A percentile compares a stretch with the other conserved stretches of the same genome.
Evolutionary conservation across 1,140 invertebrate species (phyloP).

Genomic region (Luehdorfia chinensis): DNA sequence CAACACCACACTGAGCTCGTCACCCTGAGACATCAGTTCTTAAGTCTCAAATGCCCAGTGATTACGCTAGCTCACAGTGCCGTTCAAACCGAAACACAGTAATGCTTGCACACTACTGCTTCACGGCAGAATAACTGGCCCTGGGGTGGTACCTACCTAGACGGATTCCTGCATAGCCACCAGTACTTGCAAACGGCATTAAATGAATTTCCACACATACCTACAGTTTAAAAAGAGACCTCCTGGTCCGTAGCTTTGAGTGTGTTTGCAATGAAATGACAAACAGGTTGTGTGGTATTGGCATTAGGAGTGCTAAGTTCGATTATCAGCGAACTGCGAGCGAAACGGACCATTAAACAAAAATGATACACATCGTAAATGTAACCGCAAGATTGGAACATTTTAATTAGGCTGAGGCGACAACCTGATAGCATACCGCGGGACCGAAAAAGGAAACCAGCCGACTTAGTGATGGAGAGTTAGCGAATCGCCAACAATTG

Average conservation of each 20-base stretch:
- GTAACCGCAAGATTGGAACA: constrained; percentile 54
- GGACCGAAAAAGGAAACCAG: constrained; percentile 19
- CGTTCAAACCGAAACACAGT: too few species aligned
- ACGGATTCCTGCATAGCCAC: too few species aligned
- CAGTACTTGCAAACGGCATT: constrained; percentile 5
- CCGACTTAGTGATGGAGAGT: too few species aligned
- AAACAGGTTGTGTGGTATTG: neutral
- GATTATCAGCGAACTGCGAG: constrained; percentile 6
- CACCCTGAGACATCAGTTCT: too few species aligned
- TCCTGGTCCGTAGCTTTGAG: neutral
- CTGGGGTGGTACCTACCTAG: too few species aligned
- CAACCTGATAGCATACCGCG: constrained; percentile 37
- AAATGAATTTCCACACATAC: neutral
- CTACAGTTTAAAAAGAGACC: neutral
- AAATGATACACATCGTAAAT: constrained; percentile 66
- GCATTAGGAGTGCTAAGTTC: constrained; percentile 6
- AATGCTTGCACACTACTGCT: too few species aligned
- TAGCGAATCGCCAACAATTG: too few species aligned
- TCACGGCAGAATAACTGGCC: too few species aligned
- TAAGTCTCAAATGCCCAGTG: too few species aligned
- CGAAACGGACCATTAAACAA: constrained; percentile 62
- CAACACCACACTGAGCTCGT: too few species aligned
- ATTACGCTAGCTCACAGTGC: too few species aligned
- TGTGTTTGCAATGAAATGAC: neutral
- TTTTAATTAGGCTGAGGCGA: constrained; percentile 64